phyloP scores from a whole-genome alignment of 2,113 vertebrate species.

The Burhinus bistriatus region DNA sequence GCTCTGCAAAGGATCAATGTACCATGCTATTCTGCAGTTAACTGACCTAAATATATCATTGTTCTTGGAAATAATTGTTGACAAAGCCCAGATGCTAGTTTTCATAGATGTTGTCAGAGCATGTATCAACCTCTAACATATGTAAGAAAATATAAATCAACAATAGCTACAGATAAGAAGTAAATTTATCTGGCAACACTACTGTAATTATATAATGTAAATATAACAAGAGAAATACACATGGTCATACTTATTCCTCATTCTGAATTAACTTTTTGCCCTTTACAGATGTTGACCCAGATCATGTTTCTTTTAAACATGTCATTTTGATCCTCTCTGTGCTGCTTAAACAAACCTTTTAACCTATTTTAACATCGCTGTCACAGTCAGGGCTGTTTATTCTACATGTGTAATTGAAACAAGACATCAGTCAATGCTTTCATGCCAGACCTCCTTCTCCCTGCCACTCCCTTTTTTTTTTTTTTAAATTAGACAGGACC shows the following conservation, averaged over 20 bases:
- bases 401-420: not conserved
- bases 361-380: slow-evolving; percentile 10
- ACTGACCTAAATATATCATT: slow-evolving; percentile 5
- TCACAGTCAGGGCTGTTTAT: slow-evolving; percentile 25
- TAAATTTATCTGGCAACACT: slow-evolving; percentile 29
- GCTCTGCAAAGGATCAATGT: slow-evolving; percentile 13
- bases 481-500: not conserved
- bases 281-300: not conserved
- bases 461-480: rapidly evolving
- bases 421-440: slow-evolving; percentile 7
- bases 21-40: not conserved
- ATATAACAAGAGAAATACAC: slow-evolving; percentile 22
- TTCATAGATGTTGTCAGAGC: slow-evolving; percentile 2
- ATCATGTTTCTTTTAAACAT: slow-evolving; percentile 14
- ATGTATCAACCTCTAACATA: not conserved
- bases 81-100: slow-evolving; percentile 36
- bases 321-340: slow-evolving; percentile 6
- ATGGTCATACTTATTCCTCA: not conserved
- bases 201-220: slow-evolving; percentile 9
- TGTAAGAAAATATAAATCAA: slow-evolving; percentile 32
- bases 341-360: slow-evolving; percentile 36
- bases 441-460: not conserved
- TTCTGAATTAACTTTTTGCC: slow-evolving; percentile 5
- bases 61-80: slow-evolving; percentile 26
- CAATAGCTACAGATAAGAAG: slow-evolving; percentile 15